A percentile compares a stretch with the other conserved stretches of the same genome.
These are phyloP conservation scores for Brachyistius frenatus DNA, from an alignment of 2,113 vertebrate species.

Conservation along the genomic window DNA sequence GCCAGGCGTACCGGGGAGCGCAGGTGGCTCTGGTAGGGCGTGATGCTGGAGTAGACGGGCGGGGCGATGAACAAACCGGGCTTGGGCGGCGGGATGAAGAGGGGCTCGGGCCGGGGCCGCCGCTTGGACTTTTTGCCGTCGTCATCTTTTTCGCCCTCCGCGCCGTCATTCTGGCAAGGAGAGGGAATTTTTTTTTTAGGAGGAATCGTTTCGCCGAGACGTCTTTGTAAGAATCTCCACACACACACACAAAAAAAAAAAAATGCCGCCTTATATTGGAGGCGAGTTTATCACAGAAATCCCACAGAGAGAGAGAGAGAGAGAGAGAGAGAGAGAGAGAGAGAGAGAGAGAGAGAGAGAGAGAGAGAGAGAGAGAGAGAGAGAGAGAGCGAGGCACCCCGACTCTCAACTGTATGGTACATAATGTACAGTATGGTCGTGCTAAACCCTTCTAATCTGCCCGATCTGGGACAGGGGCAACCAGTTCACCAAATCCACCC, in stretches of 20 bases:
- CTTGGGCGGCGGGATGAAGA: conserved; percentile 98
- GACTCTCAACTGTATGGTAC: conserved; percentile 10
- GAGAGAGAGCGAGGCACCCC: not conserved
- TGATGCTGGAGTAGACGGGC: conserved; percentile 93
- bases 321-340: not conserved
- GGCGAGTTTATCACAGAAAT: not conserved
- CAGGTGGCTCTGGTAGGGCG: conserved; percentile 96
- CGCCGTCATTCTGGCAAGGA: conserved; percentile 75
- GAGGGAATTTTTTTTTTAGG: not conserved
- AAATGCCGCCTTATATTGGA: not conserved
- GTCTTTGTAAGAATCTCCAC: no score
- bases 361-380: not conserved
- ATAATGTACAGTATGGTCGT: conserved; percentile 49
- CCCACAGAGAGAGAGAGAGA: not conserved
- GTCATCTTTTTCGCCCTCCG: conserved; percentile 83
- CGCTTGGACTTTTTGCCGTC: conserved; percentile 94
- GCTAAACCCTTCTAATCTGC: conserved; percentile 74
- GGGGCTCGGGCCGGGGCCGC: conserved; percentile 93
- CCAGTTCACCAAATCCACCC: conserved; percentile 31
- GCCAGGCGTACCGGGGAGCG: conserved; percentile 93
- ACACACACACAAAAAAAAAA: no score
- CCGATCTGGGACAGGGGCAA: conserved; percentile 64
- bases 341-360: no score
- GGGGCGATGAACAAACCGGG: conserved; percentile 92
- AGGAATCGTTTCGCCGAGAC: no score